phyloP scores from a whole-genome alignment of 2,888 invertebrate species.

The Erebia epiphron region DNA sequence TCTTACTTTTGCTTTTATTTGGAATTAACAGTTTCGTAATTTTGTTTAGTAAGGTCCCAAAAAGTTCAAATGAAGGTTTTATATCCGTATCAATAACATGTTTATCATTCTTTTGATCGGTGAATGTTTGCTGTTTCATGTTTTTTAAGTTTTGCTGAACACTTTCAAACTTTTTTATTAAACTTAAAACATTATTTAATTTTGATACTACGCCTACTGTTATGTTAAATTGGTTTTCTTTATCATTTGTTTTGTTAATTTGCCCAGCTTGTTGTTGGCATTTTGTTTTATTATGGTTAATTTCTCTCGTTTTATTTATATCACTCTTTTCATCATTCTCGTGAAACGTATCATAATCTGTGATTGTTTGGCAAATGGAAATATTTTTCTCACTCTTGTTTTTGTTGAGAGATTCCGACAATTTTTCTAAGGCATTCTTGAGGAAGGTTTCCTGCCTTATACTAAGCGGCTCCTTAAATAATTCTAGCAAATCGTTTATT shows the following conservation, averaged over 20 bases:
- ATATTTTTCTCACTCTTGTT: conserved; percentile 57
- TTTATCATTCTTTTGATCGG: conserved; percentile 9
- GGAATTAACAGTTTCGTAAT: conserved; percentile 67
- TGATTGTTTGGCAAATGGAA: conserved; percentile 61
- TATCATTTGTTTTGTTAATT: conserved; percentile 23
- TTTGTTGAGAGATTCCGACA: conserved; percentile 61
- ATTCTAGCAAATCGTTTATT: conserved; percentile 64
- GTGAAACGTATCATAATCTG: conserved; percentile 43
- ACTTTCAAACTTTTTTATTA: conserved; percentile 64
- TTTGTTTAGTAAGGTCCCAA: conserved; percentile 62
- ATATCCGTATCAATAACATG: conserved; percentile 20
- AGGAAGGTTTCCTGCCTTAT: conserved; percentile 68
- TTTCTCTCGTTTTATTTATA: conserved; percentile 22
- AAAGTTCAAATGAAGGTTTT: conserved; percentile 53
- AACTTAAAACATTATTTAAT: conserved; percentile 59
- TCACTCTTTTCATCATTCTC: conserved; percentile 37
- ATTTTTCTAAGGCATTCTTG: conserved; percentile 63
- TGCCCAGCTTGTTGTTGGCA: conserved; percentile 34
- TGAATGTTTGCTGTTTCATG: conserved; percentile 43
- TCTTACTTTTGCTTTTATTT: conserved; percentile 50
- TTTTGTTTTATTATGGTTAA: conserved; percentile 24
- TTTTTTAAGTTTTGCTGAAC: conserved; percentile 53
- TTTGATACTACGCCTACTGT: conserved; percentile 54
- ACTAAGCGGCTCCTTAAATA: conserved; percentile 72
- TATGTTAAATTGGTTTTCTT: conserved; percentile 35